Evolutionary conservation across 92 coral and sea anemone species (phyloP).

Genomic region (Porites evermanni): DNA sequence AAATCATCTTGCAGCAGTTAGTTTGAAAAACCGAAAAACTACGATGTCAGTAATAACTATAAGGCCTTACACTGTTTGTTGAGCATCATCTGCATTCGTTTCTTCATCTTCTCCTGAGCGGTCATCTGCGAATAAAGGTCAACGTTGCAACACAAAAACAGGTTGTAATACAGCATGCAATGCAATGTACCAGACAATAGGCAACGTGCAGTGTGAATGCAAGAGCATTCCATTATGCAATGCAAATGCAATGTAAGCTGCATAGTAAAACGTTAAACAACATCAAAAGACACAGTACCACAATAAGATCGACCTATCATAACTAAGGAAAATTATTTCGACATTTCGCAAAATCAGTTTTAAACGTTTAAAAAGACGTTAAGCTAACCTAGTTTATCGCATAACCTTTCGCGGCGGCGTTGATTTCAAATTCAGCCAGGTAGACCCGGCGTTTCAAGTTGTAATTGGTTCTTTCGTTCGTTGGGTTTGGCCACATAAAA

Average conservation of each 20-base stretch:
- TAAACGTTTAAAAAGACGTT: too few relatives aligned
- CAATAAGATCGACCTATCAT: too few relatives aligned
- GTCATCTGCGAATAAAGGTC: slow-evolving; percentile 60
- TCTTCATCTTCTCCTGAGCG: slow-evolving; percentile 90
- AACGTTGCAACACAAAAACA: not conserved
- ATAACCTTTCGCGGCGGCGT: too few relatives aligned
- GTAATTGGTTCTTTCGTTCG: too few relatives aligned
- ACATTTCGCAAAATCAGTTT: too few relatives aligned
- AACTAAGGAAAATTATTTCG: too few relatives aligned
- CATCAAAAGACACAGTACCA: too few relatives aligned
- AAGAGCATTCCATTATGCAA: not conserved
- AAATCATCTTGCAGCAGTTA: not conserved
- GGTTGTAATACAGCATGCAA: not conserved
- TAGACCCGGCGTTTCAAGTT: too few relatives aligned
- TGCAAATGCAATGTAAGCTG: not conserved
- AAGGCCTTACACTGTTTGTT: slow-evolving; percentile 86
- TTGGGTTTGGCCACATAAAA: too few relatives aligned
- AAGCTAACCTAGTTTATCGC: too few relatives aligned
- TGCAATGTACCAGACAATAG: not conserved
- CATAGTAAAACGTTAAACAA: not conserved
- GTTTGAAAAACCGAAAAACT: not conserved
- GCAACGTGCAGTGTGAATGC: not conserved
- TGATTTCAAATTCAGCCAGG: too few relatives aligned
- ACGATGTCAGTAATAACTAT: not conserved
- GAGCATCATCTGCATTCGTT: slow-evolving; percentile 93